phyloP scores from a whole-genome alignment of 2,797 vertebrate genomes.

The Acanthis flammea region DNA sequence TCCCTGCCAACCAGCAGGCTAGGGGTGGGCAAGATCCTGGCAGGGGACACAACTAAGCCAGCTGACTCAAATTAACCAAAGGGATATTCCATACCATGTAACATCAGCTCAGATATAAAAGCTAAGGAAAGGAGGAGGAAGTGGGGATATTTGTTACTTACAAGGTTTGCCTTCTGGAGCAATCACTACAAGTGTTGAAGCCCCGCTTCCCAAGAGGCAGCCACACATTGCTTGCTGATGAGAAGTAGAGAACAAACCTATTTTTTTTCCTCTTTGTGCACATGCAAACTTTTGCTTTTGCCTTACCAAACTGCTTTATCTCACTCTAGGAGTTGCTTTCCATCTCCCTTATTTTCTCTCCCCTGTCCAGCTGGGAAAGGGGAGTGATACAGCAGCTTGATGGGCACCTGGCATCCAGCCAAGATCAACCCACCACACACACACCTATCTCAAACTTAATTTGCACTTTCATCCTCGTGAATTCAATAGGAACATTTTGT shows the following conservation, averaged over 20 bases:
- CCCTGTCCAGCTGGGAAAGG: not conserved
- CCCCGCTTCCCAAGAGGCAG: not conserved
- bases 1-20: not conserved
- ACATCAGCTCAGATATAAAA: not conserved
- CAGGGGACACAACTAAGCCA: not conserved
- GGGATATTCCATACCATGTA: not conserved
- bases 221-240: not conserved
- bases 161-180: not conserved
- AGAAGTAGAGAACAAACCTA: not conserved
- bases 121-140: not conserved
- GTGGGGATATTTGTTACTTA: not conserved
- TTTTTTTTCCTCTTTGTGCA: not conserved
- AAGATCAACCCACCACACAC: not conserved
- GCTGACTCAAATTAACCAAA: not conserved
- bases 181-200: fast-evolving
- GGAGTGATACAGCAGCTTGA: not conserved
- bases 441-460: not conserved
- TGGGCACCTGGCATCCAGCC: not conserved
- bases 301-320: not conserved
- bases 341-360: not conserved
- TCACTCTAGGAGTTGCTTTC: not conserved
- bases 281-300: fast-evolving
- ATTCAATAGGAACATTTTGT: not conserved
- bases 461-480: not conserved
- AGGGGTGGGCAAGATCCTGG: not conserved